Evolutionary conservation across 2,888 invertebrate genomes (phyloP).

Genomic region (Ecdyonurus torrentis): DNA sequence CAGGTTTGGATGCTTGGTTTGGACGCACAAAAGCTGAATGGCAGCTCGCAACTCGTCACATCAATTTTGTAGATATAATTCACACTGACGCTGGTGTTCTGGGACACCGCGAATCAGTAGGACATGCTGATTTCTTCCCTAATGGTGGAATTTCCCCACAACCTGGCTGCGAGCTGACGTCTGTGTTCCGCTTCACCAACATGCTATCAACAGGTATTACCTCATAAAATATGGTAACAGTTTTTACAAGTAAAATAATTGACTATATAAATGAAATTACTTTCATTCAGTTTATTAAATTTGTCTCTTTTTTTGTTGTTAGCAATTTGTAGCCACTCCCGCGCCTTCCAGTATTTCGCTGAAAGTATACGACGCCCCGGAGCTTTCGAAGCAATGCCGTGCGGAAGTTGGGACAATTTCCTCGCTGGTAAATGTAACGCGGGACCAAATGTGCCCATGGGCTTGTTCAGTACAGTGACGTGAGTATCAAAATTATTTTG

Average conservation of each 20-base stretch:
- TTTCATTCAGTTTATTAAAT: too few species aligned
- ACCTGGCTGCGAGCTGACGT: neutral
- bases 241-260: too few species aligned
- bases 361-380: slow-evolving; percentile 9
- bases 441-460: slow-evolving; percentile 4
- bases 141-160: neutral
- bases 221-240: neutral
- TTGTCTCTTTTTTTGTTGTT: neutral
- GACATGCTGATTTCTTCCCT: neutral
- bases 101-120: neutral
- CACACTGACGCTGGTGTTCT: neutral
- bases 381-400: slow-evolving; percentile 9
- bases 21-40: neutral
- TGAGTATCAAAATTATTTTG: too few species aligned
- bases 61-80: neutral
- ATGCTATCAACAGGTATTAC: neutral
- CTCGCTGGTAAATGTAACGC: neutral
- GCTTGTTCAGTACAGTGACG: slow-evolving; percentile 4
- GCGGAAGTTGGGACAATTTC: slow-evolving; percentile 8
- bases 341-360: slow-evolving; percentile 9
- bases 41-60: neutral
- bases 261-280: too few species aligned
- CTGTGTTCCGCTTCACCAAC: neutral
- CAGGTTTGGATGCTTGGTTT: neutral
- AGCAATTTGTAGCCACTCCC: slow-evolving; percentile 12